Base-by-base conservation (phyloP, 2,113 vertebrate species). In the Heterotis niloticus region DNA sequence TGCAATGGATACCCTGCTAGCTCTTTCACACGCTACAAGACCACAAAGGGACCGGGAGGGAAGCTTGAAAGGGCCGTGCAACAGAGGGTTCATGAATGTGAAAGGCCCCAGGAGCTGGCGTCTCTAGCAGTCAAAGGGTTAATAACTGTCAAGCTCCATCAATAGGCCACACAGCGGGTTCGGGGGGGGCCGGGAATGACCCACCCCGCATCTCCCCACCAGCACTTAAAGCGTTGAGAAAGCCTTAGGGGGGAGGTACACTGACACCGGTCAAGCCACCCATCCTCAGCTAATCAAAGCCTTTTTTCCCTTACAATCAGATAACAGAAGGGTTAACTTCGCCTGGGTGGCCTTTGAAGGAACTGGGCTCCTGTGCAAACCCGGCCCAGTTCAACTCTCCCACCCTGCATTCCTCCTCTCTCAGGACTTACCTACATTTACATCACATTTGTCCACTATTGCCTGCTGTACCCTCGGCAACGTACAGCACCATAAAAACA, bases 281-380 rank as follows among this genome's bases (percentile, higher is more conserved):
- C 85, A 86, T 84, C 88, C 87, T 84, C 82, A 85, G 85, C 82
- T 89, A 88, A 89, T 88, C 85, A 89, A 85, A 88, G 84, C 84
- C 83, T 85, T 86, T 88, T 80, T 86, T 44, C 34, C 34, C 34
- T 7, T 44, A 88, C 87, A 87, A 89, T 90, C 87, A 87, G 88
- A 89, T 88, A 90, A 93, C 89, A 92, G 91, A 90, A 84, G 87
- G 87, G 90, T 91, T 89, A 87, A 90, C 84, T 86, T 88, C 69
- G 84, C 88, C 85, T 92, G 90, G 90, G 91, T 92, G 91, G 90
- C 86, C 91, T 83, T 74, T 54, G 10, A 77, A 81, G 80, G 84
- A 80, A 75, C 76, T 52, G 67, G 80, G 81, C 82, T 81, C 67
- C 81, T 80, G 56, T 78, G 78, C 78, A 81, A 29, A 74, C 65